Percentiles rank a stretch among this genome's conserved stretches.
phyloP scores from a whole-genome alignment of 2,888 invertebrate genomes.

The Malthinus flaveolus region DNA sequence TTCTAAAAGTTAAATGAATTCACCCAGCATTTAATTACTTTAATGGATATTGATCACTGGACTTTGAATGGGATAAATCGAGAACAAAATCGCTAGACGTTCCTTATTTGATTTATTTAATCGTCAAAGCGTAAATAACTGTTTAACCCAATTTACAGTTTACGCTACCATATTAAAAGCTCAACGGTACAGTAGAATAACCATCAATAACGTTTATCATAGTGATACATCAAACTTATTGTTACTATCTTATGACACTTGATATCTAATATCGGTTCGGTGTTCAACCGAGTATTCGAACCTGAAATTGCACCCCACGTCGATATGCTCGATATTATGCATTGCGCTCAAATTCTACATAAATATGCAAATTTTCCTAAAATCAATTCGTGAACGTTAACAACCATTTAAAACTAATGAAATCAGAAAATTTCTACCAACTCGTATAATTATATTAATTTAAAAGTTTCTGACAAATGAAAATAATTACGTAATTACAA shows the following conservation, averaged over 20 bases:
- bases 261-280: conserved; percentile 24
- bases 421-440: too few species aligned
- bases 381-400: too few species aligned
- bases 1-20: conserved; percentile 39
- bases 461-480: too few species aligned
- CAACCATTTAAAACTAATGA: too few species aligned
- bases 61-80: conserved; percentile 29
- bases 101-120: conserved; percentile 25
- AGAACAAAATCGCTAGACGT: conserved; percentile 23
- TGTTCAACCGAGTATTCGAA: conserved; percentile 20
- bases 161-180: conserved; percentile 12
- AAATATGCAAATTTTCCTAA: neutral
- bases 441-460: too few species aligned
- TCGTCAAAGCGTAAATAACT: conserved; percentile 25
- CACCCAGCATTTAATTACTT: conserved; percentile 39
- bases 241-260: conserved; percentile 15
- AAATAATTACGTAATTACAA: too few species aligned
- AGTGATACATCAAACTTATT: conserved; percentile 24
- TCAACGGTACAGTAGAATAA: conserved; percentile 21
- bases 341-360: neutral
- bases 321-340: neutral
- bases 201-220: conserved; percentile 23
- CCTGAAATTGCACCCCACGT: conserved; percentile 15
- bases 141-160: conserved; percentile 22
- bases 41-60: conserved; percentile 39